Percentiles rank a stretch among this genome's conserved stretches.
These are phyloP conservation scores for Lymantria dispar DNA, from an alignment of 2,888 invertebrate genomes.

Conservation along the genomic window DNA sequence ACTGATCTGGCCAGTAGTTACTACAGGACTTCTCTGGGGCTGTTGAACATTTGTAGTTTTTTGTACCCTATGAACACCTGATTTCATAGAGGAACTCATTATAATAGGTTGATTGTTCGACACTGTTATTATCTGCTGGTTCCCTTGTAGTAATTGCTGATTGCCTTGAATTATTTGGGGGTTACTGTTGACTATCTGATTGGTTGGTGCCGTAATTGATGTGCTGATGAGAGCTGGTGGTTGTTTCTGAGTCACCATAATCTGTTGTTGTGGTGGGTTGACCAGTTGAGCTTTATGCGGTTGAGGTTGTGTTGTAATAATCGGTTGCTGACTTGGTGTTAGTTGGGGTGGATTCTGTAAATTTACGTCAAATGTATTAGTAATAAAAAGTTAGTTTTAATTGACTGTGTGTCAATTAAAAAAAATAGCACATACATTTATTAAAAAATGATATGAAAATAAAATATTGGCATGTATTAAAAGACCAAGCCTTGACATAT, in stretches of 20 bases:
- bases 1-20: slow-evolving; percentile 35
- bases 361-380: too few species aligned
- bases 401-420: not conserved
- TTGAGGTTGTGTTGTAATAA: slow-evolving; percentile 74
- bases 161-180: slow-evolving; percentile 47
- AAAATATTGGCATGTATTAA: not conserved
- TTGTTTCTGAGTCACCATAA: slow-evolving; percentile 70
- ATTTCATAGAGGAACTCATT: slow-evolving; percentile 63
- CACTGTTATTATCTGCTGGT: slow-evolving; percentile 66
- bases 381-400: too few species aligned
- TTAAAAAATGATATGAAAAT: not conserved
- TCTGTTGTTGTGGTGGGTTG: slow-evolving; percentile 66
- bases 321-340: slow-evolving; percentile 73
- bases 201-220: slow-evolving; percentile 49
- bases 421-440: not conserved
- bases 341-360: slow-evolving; percentile 69
- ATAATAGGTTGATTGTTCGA: slow-evolving; percentile 71
- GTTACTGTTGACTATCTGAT: slow-evolving; percentile 45
- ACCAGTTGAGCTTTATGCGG: slow-evolving; percentile 80
- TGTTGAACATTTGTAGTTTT: slow-evolving; percentile 50
- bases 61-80: slow-evolving; percentile 56
- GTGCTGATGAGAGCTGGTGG: slow-evolving; percentile 65
- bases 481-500: not conserved
- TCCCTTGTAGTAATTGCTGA: slow-evolving; percentile 57
- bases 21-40: slow-evolving; percentile 54